Evolutionary conservation across 2,797 vertebrate genomes (phyloP), one percentile per base, ranked within the genome.

Genomic region (Sandelia bainsii): DNA sequence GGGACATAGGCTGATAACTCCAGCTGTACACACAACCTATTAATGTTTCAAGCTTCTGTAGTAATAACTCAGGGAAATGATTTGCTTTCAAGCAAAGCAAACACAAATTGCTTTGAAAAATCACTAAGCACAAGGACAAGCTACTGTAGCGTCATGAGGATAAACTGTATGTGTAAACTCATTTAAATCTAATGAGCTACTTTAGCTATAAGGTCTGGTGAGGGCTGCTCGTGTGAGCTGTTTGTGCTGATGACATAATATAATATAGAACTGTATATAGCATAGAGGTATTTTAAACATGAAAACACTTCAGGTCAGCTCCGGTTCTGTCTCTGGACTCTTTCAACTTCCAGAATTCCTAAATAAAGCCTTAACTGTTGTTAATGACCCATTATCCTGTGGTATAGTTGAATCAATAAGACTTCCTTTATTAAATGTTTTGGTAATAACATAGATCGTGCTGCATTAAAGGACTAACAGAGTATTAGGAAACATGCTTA

Each of bases 81-180:
- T 79, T 86, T 74, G 71, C 68, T 82, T 78, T 81, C 71, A 69
- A 82, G 80, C 79, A 84, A 89, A 86, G 77, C 80, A 82, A 87
- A 88, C 71, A 81, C 60, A 90, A 86, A 85, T 86, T 87, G 79
- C 85, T 79, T 81, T 81, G 72, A 61, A 49, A 84, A 87, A 80
- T 82, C 64, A 71, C 53, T 29, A 49, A 77, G 73, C 68, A 70
- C 73, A 75, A 88, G 84, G 77, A 86, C 84, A 69, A 74, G 68
- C 70, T 68, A n/a, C 42, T 60, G 61, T 72, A 65, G 81, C 50
- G 59, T 79, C 80, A 17, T 44, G 85, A 90, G 82, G 78, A 89
- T 82, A 80, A 77, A n/a, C n/a, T n/a, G n/a, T n/a, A n/a, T n/a
- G n/a, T n/a, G n/a, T n/a, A n/a, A n/a, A 88, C 70, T 76, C 63